Evolutionary conservation across 2,113 vertebrate species (phyloP).

Genomic region (Fukomys damarensis): DNA sequence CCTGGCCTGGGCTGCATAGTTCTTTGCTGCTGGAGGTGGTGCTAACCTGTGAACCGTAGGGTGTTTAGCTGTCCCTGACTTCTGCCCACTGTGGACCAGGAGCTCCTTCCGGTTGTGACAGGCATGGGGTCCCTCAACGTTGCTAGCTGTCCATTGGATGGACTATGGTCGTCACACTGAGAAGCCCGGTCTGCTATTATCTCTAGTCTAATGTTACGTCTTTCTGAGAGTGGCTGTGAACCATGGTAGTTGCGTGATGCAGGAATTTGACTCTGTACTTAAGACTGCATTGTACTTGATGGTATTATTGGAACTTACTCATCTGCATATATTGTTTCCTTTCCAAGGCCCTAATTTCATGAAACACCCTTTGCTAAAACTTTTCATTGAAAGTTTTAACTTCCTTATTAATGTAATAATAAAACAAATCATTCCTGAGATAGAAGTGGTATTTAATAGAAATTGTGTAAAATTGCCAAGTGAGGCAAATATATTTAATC

Average conservation of each 20-base stretch:
- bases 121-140: background rate
- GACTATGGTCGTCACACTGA: background rate
- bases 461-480: slow-evolving; percentile 43
- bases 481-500: slow-evolving; percentile 62
- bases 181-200: background rate
- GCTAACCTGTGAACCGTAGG: background rate
- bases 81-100: background rate
- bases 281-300: background rate
- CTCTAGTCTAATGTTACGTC: fast-evolving
- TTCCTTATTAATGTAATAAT: background rate
- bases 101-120: background rate
- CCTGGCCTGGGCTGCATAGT: background rate
- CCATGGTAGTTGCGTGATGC: background rate
- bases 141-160: background rate
- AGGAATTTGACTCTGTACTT: background rate
- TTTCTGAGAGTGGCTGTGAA: background rate
- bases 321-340: background rate
- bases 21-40: background rate
- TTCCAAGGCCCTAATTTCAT: background rate
- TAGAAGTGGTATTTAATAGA: background rate
- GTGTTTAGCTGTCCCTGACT: background rate
- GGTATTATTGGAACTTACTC: background rate
- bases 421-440: background rate
- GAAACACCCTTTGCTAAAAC: background rate
- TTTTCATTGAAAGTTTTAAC: background rate